Evolutionary conservation across 2,113 vertebrate species (phyloP).

Genomic region (Pseudopodoces humilis): DNA sequence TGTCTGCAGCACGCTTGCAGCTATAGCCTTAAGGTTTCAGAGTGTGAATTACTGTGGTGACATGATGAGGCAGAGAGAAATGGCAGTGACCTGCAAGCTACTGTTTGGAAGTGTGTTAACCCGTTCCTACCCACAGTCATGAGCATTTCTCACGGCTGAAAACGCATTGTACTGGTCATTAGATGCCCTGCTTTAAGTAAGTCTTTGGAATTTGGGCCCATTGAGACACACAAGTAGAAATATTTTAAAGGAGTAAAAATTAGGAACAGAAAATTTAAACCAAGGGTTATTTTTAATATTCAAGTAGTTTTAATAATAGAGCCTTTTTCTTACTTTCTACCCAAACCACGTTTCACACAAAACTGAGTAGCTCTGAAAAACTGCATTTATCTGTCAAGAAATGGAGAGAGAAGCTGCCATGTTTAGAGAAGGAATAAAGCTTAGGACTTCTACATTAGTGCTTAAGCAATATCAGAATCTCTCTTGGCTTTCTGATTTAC

Average conservation of each 20-base stretch:
- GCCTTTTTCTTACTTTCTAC: neutral
- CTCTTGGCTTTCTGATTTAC: neutral
- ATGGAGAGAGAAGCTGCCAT: neutral
- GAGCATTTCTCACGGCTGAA: neutral
- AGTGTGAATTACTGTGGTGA: slow-evolving; percentile 23
- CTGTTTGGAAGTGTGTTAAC: neutral
- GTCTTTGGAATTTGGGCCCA: neutral
- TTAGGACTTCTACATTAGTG: neutral
- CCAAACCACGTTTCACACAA: neutral
- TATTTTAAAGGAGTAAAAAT: neutral
- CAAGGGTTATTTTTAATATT: neutral
- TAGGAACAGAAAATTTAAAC: neutral
- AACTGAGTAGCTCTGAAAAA: neutral
- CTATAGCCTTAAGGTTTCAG: slow-evolving; percentile 20
- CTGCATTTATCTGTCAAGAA: neutral
- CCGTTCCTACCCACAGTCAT: neutral
- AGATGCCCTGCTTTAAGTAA: neutral
- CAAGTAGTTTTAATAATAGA: neutral
- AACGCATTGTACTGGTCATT: neutral
- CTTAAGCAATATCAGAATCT: neutral
- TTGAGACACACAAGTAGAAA: neutral
- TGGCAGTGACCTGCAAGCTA: slow-evolving; percentile 1
- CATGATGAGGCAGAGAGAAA: neutral
- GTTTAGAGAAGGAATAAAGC: neutral
- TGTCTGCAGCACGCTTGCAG: neutral